Percentiles rank a stretch among this genome's conserved stretches.
Conservation (phyloP, 2,888 invertebrate species). For the Leptopterna dolabrata region DNA sequence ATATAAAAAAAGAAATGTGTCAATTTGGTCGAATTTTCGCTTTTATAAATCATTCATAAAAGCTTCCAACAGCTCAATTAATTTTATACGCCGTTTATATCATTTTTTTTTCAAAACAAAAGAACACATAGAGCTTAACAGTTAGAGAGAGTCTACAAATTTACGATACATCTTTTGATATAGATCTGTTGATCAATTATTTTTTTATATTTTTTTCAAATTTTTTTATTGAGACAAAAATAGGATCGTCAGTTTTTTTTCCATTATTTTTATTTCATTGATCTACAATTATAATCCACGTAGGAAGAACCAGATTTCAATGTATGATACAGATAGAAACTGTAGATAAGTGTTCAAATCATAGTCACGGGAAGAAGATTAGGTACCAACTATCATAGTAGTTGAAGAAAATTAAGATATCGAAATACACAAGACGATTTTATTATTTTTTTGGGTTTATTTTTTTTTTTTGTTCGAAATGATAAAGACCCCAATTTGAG, state of each 20-base stretch:
- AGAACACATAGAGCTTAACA: constrained; percentile 45
- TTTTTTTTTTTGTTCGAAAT: background rate
- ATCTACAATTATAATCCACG: constrained; percentile 52
- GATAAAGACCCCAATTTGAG: background rate
- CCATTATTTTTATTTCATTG: constrained; percentile 22
- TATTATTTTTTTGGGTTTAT: background rate
- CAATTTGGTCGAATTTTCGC: constrained; percentile 44
- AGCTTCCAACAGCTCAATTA: constrained; percentile 48
- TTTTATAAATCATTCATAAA: constrained; percentile 40
- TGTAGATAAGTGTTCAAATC: background rate
- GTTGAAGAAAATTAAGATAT: background rate
- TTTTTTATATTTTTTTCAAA: constrained; percentile 32
- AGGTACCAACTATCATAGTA: background rate
- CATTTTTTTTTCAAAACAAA: constrained; percentile 9
- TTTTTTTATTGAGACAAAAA: constrained; percentile 57
- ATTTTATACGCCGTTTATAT: background rate
- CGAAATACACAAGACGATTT: background rate
- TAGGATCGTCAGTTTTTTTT: constrained; percentile 55
- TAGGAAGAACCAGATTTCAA: constrained; percentile 61
- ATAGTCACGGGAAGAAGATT: no score
- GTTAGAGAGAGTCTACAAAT: constrained; percentile 34
- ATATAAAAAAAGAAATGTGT: constrained; percentile 49
- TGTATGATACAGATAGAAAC: background rate
- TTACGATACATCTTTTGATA: constrained; percentile 43
- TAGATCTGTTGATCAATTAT: constrained; percentile 18